Evolutionary conservation across 2,113 vertebrate genomes (phyloP).

Genomic region (Coptodon bakossiorum): DNA sequence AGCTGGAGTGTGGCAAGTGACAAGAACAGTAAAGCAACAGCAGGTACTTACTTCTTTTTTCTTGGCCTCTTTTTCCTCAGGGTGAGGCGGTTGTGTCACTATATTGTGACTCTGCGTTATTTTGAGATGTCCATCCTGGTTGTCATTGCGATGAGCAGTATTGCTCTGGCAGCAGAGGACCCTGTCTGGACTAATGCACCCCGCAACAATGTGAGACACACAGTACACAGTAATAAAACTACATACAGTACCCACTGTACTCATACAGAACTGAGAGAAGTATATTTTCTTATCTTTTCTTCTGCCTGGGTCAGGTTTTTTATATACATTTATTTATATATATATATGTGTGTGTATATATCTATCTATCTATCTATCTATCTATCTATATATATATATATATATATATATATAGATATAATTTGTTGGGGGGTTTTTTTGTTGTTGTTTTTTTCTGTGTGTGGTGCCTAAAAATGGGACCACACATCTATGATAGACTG

Average conservation of each 20-base stretch:
- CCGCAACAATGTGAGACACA: conserved; percentile 82
- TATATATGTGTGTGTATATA: rapidly evolving
- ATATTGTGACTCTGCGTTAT: conserved; percentile 89
- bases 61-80: conserved; percentile 52
- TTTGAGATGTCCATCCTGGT: conserved; percentile 97
- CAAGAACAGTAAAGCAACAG: not conserved
- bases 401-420: too few relatives aligned
- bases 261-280: not conserved
- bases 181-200: conserved; percentile 86
- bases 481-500: not conserved
- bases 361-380: rapidly evolving
- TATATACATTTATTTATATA: not conserved
- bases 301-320: not conserved
- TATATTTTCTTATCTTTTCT: not conserved
- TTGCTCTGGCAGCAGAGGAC: conserved; percentile 92
- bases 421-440: too few relatives aligned
- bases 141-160: conserved; percentile 94
- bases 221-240: not conserved
- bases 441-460: not conserved
- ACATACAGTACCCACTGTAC: not conserved
- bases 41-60: not conserved
- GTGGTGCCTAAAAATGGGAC: not conserved
- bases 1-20: not conserved
- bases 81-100: conserved; percentile 88
- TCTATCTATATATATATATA: too few relatives aligned